Evolutionary conservation across 2,113 vertebrate genomes (phyloP).

Genomic region (Semnornis frantzii): DNA sequence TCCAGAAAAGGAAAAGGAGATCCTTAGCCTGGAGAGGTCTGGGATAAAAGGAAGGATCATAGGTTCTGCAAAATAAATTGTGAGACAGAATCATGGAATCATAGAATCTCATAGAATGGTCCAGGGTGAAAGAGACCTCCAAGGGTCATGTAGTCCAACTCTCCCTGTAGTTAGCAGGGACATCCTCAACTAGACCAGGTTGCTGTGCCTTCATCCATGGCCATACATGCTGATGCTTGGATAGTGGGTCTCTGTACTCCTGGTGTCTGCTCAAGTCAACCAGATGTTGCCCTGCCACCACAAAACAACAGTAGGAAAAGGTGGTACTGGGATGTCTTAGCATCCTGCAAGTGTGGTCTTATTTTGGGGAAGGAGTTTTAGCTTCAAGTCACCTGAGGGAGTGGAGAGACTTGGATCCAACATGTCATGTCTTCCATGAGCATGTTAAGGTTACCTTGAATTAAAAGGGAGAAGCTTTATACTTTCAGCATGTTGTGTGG

Average conservation of each 20-base stretch:
- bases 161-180: too few relatives aligned
- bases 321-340: not conserved
- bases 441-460: not conserved
- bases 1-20: not conserved
- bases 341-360: not conserved
- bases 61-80: not conserved
- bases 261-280: not conserved
- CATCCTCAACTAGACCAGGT: too few relatives aligned
- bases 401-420: not conserved
- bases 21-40: not conserved
- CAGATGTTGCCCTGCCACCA: not conserved
- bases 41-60: not conserved
- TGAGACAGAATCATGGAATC: too few relatives aligned
- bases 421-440: not conserved
- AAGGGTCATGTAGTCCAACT: too few relatives aligned
- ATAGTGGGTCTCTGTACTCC: fast-evolving
- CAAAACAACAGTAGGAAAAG: not conserved
- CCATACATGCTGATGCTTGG: not conserved
- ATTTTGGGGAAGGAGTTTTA: not conserved
- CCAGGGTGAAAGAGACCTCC: too few relatives aligned
- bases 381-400: not conserved
- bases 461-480: not conserved
- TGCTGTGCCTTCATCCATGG: not conserved
- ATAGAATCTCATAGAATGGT: too few relatives aligned
- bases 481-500: not conserved